Base-by-base conservation (phyloP, 2,797 vertebrate genomes). In the Lepilemur ruficaudatus region DNA sequence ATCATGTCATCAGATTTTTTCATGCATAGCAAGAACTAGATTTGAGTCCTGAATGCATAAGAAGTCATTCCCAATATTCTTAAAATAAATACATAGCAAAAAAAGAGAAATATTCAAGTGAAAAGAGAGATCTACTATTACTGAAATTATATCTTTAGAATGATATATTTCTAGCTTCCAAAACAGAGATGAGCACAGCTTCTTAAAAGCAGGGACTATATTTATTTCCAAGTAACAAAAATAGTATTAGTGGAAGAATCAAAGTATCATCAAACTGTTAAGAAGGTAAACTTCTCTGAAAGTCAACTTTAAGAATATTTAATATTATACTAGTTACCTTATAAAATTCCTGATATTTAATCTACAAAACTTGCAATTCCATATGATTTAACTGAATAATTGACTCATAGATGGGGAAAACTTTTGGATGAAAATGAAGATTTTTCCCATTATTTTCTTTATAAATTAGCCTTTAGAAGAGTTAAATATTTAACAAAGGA, bases 11-110 rank as follows among this genome's bases (percentile, higher is more conserved):
- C 28, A 57, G 20, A 84, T 38, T 95, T 88, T 91, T 61, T 95
- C 93, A 96, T 3, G 4, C 55, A 94, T 4, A 96, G 93, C 63
- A 98, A 95, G 23, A 69, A 96, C 61, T 83, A 93, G 30, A 85
- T 81, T 91, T 93, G 57, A 67, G 17, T 73, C 17, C 50, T 67
- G 28, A 93, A 23, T 83, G 13, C 11, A 38, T 41, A 43, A 50
- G 50, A 72, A 35, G 2, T 72, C 55, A 72, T 82, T 89, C 38
- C 82, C 65, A 80, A 86, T 55, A 28, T 96, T 97, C 70, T 89
- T 48, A 93, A 81, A 97, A 57, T 85, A 96, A 95, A 95, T 89
- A 12, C 90, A 76, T 35, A 50, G 35, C 7, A 78, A 73, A 86
- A 55, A 69, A 69, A 7, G 52, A 96, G 30, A 83, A 73, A 38